Evolutionary conservation across 2,888 invertebrate species (phyloP).

Genomic region (Pemphredon lugubris): DNA sequence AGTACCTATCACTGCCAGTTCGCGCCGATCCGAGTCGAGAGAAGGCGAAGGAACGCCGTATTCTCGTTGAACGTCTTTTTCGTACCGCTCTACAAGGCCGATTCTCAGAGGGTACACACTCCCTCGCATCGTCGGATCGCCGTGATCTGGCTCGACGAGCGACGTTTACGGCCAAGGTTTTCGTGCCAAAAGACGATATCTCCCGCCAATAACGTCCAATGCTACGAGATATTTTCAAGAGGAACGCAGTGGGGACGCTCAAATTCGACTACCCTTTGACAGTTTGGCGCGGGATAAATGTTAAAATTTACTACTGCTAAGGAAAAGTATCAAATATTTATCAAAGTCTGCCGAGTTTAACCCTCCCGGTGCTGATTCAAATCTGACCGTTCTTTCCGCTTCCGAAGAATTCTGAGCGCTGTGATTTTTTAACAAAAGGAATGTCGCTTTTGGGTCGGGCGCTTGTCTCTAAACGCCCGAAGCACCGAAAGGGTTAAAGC

Average conservation of each 20-base stretch:
- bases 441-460: too few relatives aligned
- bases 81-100: slow-evolving; percentile 28
- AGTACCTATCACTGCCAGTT: slow-evolving; percentile 62
- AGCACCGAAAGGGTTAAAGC: too few relatives aligned
- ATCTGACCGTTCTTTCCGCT: too few relatives aligned
- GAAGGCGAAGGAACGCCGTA: slow-evolving; percentile 20
- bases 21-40: slow-evolving; percentile 50
- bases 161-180: slow-evolving; percentile 61
- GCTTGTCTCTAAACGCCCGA: too few relatives aligned
- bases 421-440: too few relatives aligned
- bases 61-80: slow-evolving; percentile 30
- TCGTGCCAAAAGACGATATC: slow-evolving; percentile 65
- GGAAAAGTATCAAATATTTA: too few relatives aligned
- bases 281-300: too few relatives aligned
- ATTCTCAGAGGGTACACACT: slow-evolving; percentile 13
- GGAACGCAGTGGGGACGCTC: not conserved
- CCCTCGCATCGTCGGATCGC: slow-evolving; percentile 49
- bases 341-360: too few relatives aligned
- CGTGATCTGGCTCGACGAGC: slow-evolving; percentile 57
- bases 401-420: too few relatives aligned
- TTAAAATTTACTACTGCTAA: too few relatives aligned
- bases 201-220: slow-evolving; percentile 48
- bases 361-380: too few relatives aligned
- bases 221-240: slow-evolving; percentile 32
- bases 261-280: not conserved